These are phyloP conservation scores for Centruroides sculpturatus DNA, from an alignment of 1,140 invertebrate genomes.

Conservation along the genomic window DNA sequence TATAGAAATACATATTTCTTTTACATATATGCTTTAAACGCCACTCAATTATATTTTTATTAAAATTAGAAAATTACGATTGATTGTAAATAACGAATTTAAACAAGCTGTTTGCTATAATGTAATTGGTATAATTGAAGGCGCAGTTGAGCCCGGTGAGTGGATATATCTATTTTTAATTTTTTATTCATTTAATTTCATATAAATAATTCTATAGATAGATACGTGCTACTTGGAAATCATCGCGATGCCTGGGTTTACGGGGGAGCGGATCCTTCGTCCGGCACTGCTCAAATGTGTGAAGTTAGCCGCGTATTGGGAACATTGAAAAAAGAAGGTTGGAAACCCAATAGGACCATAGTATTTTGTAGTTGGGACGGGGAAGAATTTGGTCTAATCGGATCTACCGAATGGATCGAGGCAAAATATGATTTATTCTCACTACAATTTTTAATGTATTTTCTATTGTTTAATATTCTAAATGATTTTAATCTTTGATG, in stretches of 20 bases:
- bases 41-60: no score
- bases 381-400: constrained; percentile 35
- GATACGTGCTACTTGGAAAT: constrained; percentile 43
- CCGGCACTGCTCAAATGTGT: constrained; percentile 35
- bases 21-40: no score
- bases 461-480: no score
- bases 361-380: constrained; percentile 38
- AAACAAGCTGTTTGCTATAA: constrained; percentile 28
- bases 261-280: constrained; percentile 37
- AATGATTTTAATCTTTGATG: no score
- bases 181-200: no score
- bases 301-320: constrained; percentile 37
- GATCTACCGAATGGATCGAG: constrained; percentile 26
- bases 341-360: constrained; percentile 32
- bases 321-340: constrained; percentile 27
- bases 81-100: constrained; percentile 25
- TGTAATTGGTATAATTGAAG: constrained; percentile 34
- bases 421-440: neutral
- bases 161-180: no score
- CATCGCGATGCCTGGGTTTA: constrained; percentile 43
- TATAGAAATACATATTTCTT: no score
- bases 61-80: constrained; percentile 11
- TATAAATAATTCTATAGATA: constrained; percentile 20
- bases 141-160: constrained; percentile 34
- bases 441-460: no score